These are phyloP conservation scores for Dynastes hyllus DNA, from an alignment of 2,888 invertebrate species.

Conservation along the genomic window DNA sequence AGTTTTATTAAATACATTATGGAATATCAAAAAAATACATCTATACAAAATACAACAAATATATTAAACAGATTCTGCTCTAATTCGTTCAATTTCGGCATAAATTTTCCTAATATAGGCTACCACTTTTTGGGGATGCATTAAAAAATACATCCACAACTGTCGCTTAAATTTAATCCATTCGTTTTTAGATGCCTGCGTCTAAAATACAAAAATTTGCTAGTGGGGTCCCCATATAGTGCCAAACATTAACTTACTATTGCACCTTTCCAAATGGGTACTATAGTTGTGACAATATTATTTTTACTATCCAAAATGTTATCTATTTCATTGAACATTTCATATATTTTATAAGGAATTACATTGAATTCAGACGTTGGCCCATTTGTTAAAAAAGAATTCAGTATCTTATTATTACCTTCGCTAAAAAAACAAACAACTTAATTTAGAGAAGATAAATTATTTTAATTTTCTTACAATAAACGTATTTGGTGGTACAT, in stretches of 20 bases:
- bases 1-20: too few species aligned
- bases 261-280: constrained; percentile 32
- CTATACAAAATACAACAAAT: too few species aligned
- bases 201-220: constrained; percentile 25
- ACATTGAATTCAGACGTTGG: constrained; percentile 39
- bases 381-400: constrained; percentile 40
- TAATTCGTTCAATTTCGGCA: constrained; percentile 27
- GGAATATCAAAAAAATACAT: too few species aligned
- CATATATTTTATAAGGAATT: constrained; percentile 34
- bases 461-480: constrained; percentile 23
- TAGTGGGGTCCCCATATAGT: too few species aligned
- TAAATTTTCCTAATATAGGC: constrained; percentile 35
- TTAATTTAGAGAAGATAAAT: neutral
- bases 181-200: constrained; percentile 33
- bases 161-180: constrained; percentile 47
- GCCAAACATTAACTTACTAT: constrained; percentile 21
- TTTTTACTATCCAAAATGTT: constrained; percentile 23
- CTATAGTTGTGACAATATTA: neutral
- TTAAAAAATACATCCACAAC: constrained; percentile 46
- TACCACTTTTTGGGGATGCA: constrained; percentile 31
- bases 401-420: constrained; percentile 20
- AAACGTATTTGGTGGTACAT: neutral
- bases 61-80: neutral
- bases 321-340: constrained; percentile 29
- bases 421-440: constrained; percentile 26